phyloP scores from a whole-genome alignment of 1,140 invertebrate genomes.

The Sinella curviseta region DNA sequence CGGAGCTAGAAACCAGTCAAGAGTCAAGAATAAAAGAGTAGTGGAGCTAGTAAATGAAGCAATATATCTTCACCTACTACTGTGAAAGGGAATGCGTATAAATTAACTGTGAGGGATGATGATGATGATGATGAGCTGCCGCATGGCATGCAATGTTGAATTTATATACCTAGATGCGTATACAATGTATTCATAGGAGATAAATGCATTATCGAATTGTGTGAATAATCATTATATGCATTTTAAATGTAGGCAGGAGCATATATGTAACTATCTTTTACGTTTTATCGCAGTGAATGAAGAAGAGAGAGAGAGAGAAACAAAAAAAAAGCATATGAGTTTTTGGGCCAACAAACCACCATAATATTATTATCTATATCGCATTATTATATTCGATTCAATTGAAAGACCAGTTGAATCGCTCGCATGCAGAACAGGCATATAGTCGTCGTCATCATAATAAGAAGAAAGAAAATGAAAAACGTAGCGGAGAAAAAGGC shows the following conservation, averaged over 20 bases:
- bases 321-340: neutral
- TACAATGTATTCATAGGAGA: neutral
- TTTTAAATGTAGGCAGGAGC: neutral
- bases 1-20: neutral
- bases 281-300: too few species aligned
- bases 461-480: neutral
- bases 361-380: too few species aligned
- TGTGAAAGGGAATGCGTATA: conserved; percentile 46
- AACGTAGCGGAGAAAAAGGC: neutral
- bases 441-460: neutral
- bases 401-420: neutral
- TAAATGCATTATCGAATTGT: neutral
- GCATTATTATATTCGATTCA: neutral
- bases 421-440: neutral
- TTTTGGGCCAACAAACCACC: neutral
- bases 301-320: neutral
- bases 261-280: too few species aligned
- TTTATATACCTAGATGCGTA: neutral
- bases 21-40: neutral
- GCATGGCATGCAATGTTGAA: neutral
- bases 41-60: neutral
- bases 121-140: conserved; percentile 10
- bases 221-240: conserved; percentile 12
- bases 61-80: conserved; percentile 45
- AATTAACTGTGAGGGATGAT: conserved; percentile 32